These are phyloP conservation scores for Julus scandinavius DNA, from an alignment of 2,888 invertebrate genomes.

Conservation along the genomic window DNA sequence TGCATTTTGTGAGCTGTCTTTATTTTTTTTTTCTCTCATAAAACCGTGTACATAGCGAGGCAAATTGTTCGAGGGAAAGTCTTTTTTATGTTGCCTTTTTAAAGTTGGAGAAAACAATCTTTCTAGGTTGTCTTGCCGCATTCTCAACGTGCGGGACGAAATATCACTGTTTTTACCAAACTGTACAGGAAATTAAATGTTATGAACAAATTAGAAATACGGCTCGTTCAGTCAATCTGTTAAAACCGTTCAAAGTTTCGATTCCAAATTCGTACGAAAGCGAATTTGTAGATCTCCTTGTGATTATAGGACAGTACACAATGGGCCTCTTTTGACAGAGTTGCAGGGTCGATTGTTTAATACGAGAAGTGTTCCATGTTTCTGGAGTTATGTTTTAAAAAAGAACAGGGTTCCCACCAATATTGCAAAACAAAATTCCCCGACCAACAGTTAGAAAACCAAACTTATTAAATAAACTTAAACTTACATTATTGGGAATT, in stretches of 20 bases:
- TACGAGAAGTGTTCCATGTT: too few species aligned
- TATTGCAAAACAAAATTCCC: too few species aligned
- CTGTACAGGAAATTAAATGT: conserved; percentile 37
- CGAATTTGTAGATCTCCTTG: too few species aligned
- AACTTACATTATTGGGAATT: too few species aligned
- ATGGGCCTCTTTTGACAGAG: too few species aligned
- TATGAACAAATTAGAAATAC: conserved; percentile 5
- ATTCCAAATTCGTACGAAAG: too few species aligned
- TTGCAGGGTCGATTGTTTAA: too few species aligned
- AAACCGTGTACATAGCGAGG: conserved; percentile 18
- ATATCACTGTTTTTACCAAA: conserved; percentile 34
- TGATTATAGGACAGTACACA: too few species aligned
- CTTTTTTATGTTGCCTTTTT: conserved; percentile 37
- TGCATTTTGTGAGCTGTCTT: conserved; percentile 29
- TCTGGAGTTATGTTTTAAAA: too few species aligned
- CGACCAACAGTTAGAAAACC: too few species aligned
- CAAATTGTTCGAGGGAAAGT: background rate
- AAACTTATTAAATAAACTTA: too few species aligned
- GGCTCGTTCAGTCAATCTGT: background rate
- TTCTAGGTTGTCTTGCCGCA: background rate
- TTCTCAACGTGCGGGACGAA: background rate
- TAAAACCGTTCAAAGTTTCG: background rate
- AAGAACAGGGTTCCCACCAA: too few species aligned
- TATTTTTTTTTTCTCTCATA: background rate
- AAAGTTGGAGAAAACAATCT: conserved; percentile 11